Percentiles rank a stretch among this genome's conserved stretches.
Conservation (phyloP, 2,888 invertebrate genomes). For the Chaetogeoica ovagalla region DNA sequence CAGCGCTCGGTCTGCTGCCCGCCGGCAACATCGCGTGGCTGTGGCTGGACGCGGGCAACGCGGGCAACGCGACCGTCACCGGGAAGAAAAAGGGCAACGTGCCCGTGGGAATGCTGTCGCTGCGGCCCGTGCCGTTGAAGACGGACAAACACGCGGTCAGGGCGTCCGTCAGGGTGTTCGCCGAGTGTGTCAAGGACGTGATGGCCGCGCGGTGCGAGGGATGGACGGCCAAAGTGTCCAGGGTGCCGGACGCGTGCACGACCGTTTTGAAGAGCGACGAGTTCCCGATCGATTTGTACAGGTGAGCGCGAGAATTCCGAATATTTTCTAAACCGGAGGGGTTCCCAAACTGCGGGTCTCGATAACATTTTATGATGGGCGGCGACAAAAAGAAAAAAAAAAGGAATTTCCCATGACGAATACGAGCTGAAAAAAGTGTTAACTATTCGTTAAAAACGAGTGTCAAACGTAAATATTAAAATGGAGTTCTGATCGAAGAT, state of each 20-base stretch:
- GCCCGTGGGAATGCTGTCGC: constrained; percentile 44
- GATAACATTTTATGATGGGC: too few relatives aligned
- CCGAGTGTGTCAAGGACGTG: constrained; percentile 44
- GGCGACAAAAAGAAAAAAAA: too few relatives aligned
- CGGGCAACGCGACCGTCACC: not conserved
- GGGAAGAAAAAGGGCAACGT: constrained; percentile 31
- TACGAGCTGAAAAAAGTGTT: too few relatives aligned
- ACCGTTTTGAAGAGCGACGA: not conserved
- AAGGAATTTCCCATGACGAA: too few relatives aligned
- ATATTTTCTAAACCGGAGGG: too few relatives aligned
- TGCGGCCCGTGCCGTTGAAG: constrained; percentile 35
- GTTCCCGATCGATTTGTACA: constrained; percentile 25
- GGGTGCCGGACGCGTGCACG: constrained; percentile 25
- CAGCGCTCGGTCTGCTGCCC: constrained; percentile 28
- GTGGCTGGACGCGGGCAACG: constrained; percentile 35
- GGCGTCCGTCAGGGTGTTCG: constrained; percentile 37
- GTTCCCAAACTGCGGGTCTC: too few relatives aligned
- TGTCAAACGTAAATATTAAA: too few relatives aligned
- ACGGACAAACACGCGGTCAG: constrained; percentile 31
- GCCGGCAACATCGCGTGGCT: constrained; percentile 44
- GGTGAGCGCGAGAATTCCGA: not conserved
- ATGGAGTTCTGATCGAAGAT: too few relatives aligned
- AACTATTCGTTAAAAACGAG: too few relatives aligned
- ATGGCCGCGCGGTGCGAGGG: constrained; percentile 30
- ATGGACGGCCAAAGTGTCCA: constrained; percentile 29